Evolutionary conservation across 2,888 invertebrate genomes (phyloP).

Genomic region (Bellardia pandia): DNA sequence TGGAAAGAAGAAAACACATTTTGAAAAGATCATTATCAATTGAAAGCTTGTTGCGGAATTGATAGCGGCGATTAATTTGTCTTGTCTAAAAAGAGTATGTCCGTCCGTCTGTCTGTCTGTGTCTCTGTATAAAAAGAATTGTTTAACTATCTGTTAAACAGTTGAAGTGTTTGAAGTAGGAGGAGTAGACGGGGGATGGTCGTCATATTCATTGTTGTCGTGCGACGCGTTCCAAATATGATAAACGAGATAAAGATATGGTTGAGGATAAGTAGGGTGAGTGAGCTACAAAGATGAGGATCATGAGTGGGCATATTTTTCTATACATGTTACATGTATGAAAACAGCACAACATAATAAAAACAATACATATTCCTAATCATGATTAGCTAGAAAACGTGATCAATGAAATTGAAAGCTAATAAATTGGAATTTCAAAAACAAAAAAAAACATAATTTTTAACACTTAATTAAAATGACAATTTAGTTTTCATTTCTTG

Average conservation of each 20-base stretch:
- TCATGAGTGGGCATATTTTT: slow-evolving; percentile 63
- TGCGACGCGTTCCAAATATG: slow-evolving; percentile 61
- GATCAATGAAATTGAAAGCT: slow-evolving; percentile 64
- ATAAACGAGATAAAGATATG: slow-evolving; percentile 54
- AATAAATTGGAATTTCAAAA: slow-evolving; percentile 51
- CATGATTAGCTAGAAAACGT: slow-evolving; percentile 69
- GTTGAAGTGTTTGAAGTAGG: slow-evolving; percentile 41
- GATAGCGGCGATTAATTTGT: slow-evolving; percentile 83
- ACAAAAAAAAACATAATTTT: slow-evolving; percentile 16
- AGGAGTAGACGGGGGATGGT: slow-evolving; percentile 45
- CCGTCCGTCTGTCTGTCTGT: neutral
- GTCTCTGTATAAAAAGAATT: slow-evolving; percentile 39
- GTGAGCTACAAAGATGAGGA: slow-evolving; percentile 35
- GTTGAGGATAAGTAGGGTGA: slow-evolving; percentile 16
- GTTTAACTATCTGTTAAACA: slow-evolving; percentile 46
- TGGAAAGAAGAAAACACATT: slow-evolving; percentile 31
- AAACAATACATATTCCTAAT: slow-evolving; percentile 45
- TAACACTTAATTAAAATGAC: slow-evolving; percentile 58
- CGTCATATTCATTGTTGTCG: slow-evolving; percentile 60
- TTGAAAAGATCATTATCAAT: slow-evolving; percentile 68
- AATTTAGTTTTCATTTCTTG: slow-evolving; percentile 28
- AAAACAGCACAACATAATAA: neutral
- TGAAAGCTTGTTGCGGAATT: slow-evolving; percentile 77
- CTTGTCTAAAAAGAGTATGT: slow-evolving; percentile 74
- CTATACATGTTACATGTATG: slow-evolving; percentile 3